Conservation (phyloP, 1,140 invertebrate genomes). For the Polypedilum pembai region DNA sequence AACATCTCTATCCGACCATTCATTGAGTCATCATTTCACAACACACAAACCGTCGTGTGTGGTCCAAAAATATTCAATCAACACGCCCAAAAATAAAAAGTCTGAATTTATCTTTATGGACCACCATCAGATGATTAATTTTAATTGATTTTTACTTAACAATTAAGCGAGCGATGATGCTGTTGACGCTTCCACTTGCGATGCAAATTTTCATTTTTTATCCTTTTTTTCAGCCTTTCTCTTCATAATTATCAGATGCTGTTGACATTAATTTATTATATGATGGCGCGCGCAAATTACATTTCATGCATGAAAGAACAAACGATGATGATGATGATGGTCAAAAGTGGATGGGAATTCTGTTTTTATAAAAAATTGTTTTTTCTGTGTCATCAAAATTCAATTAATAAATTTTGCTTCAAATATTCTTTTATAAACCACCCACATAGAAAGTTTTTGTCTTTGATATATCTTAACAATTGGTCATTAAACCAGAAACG, state of each 20-base stretch:
- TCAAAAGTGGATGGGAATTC: not conserved
- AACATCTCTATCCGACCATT: too few species aligned
- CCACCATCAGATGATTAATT: not conserved
- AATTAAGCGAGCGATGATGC: not conserved
- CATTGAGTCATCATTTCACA: too few species aligned
- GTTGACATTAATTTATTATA: constrained; percentile 13
- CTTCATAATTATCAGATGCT: constrained; percentile 1
- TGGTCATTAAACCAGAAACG: constrained; percentile 15
- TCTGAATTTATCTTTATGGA: too few species aligned
- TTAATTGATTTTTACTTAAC: constrained; percentile 19
- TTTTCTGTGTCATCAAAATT: not conserved
- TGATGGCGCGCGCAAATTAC: not conserved
- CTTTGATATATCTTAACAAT: not conserved
- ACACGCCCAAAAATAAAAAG: too few species aligned
- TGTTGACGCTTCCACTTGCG: not conserved
- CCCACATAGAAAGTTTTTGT: not conserved
- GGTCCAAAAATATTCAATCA: too few species aligned
- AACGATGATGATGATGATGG: not conserved
- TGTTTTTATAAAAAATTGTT: not conserved
- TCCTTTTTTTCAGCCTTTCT: not conserved
- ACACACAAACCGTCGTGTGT: too few species aligned
- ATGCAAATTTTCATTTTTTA: too few species aligned
- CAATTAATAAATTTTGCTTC: not conserved
- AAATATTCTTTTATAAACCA: not conserved
- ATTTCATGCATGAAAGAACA: not conserved